Percentiles rank a stretch among this genome's conserved stretches.
Conservation (phyloP, 2,797 vertebrate species). For the Hyperoplus immaculatus region DNA sequence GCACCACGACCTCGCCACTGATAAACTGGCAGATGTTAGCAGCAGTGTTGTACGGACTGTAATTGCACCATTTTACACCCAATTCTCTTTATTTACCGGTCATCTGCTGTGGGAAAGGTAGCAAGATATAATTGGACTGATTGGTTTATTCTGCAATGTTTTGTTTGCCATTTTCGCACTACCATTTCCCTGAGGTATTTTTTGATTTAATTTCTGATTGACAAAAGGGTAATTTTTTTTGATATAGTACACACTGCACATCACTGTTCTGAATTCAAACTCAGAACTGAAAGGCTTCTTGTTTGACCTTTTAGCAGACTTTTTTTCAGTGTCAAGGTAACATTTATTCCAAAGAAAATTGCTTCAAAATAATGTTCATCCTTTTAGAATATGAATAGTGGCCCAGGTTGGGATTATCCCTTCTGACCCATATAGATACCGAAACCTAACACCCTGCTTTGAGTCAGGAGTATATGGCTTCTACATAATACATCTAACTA, state of each 20-base stretch:
- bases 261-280: not conserved
- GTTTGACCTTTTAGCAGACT: conserved; percentile 2
- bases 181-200: conserved; percentile 3
- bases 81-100: conserved; percentile 52
- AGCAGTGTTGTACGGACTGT: conserved; percentile 38
- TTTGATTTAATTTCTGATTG: not conserved
- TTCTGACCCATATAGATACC: not conserved
- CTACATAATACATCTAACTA: not conserved
- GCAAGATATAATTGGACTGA: conserved; percentile 21
- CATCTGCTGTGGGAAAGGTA: conserved; percentile 33
- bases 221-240: conserved; percentile 12
- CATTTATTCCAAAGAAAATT: not conserved
- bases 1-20: conserved; percentile 46
- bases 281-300: not conserved
- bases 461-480: not conserved
- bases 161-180: not conserved
- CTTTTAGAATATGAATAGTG: not conserved
- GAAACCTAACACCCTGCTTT: not conserved
- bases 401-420: conserved; percentile 3
- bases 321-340: not conserved
- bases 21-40: conserved; percentile 62
- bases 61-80: conserved; percentile 59
- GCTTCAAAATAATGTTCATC: conserved; percentile 5
- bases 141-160: conserved; percentile 4
- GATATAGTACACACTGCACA: not conserved